Conservation (phyloP, 2,113 vertebrate species). For the Phaethon lepturus region DNA sequence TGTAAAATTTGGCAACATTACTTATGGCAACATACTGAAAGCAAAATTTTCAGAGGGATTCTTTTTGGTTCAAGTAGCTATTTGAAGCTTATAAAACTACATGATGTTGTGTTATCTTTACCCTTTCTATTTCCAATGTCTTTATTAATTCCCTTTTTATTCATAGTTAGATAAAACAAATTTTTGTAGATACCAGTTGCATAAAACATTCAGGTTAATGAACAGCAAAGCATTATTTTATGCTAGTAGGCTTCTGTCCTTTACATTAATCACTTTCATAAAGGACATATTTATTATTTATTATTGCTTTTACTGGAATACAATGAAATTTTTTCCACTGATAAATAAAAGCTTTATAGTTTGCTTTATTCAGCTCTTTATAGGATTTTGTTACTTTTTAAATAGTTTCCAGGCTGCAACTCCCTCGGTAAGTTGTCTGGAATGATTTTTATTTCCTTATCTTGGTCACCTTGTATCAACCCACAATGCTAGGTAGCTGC, state of each 20-base stretch:
- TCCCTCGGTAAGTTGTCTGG: neutral
- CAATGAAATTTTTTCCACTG: neutral
- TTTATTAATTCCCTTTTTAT: neutral
- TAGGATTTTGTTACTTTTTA: neutral
- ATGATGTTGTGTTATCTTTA: neutral
- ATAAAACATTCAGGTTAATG: constrained; percentile 4
- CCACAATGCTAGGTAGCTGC: neutral
- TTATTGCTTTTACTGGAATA: neutral
- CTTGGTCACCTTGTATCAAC: neutral
- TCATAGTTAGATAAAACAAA: neutral
- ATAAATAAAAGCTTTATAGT: neutral
- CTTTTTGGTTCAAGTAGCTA: neutral
- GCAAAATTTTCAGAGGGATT: neutral
- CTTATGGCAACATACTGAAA: neutral
- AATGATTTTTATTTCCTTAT: neutral
- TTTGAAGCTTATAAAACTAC: neutral
- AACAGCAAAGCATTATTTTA: neutral
- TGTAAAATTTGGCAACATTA: neutral
- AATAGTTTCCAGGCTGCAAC: neutral
- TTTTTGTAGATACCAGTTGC: neutral
- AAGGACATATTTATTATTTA: neutral
- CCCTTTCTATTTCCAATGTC: neutral
- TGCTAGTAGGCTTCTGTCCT: neutral
- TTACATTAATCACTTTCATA: neutral
- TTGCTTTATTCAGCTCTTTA: neutral